phyloP scores from a whole-genome alignment of 2,888 invertebrate species.

The Horisme vitalbata region DNA sequence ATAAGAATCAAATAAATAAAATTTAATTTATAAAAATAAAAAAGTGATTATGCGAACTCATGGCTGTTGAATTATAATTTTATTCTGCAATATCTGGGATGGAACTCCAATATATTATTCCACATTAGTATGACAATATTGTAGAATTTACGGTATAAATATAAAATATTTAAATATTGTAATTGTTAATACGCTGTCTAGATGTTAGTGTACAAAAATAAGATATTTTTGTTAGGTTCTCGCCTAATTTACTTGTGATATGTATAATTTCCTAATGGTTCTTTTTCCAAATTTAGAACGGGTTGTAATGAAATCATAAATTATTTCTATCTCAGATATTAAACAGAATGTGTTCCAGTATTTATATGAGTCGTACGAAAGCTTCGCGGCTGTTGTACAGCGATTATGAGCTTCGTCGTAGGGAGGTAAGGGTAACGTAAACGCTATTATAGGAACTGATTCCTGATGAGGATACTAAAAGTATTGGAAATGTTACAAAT shows the following conservation, averaged over 20 bases:
- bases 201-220: slow-evolving; percentile 54
- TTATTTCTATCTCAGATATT: slow-evolving; percentile 38
- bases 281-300: slow-evolving; percentile 23
- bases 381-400: slow-evolving; percentile 65
- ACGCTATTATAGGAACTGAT: slow-evolving; percentile 72
- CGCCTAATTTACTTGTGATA: slow-evolving; percentile 43
- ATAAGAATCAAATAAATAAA: slow-evolving; percentile 13
- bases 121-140: slow-evolving; percentile 75
- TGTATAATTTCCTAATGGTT: slow-evolving; percentile 16
- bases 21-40: slow-evolving; percentile 7
- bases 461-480: slow-evolving; percentile 74
- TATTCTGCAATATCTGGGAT: slow-evolving; percentile 75
- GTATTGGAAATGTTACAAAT: slow-evolving; percentile 81
- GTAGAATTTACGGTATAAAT: slow-evolving; percentile 57
- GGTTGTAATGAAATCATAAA: slow-evolving; percentile 27
- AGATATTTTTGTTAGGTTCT: slow-evolving; percentile 43
- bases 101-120: slow-evolving; percentile 56
- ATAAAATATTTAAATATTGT: slow-evolving; percentile 59
- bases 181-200: slow-evolving; percentile 64
- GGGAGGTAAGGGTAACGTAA: slow-evolving; percentile 75
- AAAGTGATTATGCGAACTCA: slow-evolving; percentile 48
- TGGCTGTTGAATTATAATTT: slow-evolving; percentile 54
- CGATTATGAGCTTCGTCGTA: slow-evolving; percentile 77
- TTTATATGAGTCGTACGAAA: slow-evolving; percentile 55
- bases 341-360: slow-evolving; percentile 60